A percentile compares a stretch with the other conserved stretches of the same genome.
phyloP scores from a whole-genome alignment of 2,888 invertebrate genomes.

The Tachina grossa region DNA sequence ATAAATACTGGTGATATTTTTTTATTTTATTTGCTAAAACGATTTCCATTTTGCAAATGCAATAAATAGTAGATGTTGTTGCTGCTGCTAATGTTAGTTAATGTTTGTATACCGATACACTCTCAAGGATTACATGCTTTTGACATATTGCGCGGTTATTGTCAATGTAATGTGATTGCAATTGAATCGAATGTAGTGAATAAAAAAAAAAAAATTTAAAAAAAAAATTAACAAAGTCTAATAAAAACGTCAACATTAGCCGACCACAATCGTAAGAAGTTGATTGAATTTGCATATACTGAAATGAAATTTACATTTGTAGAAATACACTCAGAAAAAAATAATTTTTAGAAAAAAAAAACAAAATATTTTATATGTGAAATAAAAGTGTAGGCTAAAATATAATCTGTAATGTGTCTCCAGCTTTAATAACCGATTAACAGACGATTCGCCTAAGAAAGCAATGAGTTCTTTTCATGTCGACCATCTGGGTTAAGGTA shows the following conservation, averaged over 20 bases:
- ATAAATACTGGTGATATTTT: not conserved
- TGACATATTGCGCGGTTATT: conserved; percentile 70
- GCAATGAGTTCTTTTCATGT: too few species aligned
- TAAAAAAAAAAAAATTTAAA: conserved; percentile 45
- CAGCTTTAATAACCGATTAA: too few species aligned
- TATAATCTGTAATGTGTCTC: too few species aligned
- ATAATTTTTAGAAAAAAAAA: not conserved
- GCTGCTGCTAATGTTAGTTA: conserved; percentile 8
- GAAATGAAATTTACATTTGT: conserved; percentile 1
- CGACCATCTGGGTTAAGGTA: too few species aligned
- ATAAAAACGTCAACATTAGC: conserved; percentile 61
- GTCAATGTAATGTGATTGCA: conserved; percentile 69
- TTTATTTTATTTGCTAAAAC: conserved; percentile 1
- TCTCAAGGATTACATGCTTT: conserved; percentile 71
- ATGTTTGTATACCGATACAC: conserved; percentile 48
- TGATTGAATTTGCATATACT: conserved; percentile 63
- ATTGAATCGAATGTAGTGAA: conserved; percentile 44
- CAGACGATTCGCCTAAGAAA: too few species aligned
- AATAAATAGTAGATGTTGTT: conserved; percentile 39
- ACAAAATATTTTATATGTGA: too few species aligned
- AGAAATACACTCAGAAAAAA: conserved; percentile 36
- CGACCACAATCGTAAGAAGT: conserved; percentile 67
- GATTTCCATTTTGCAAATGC: conserved; percentile 9
- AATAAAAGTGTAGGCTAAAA: too few species aligned
- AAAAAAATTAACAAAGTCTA: conserved; percentile 19